Base-by-base conservation (phyloP, 2,797 vertebrate species). In the Hydrocynus forskahlii region DNA sequence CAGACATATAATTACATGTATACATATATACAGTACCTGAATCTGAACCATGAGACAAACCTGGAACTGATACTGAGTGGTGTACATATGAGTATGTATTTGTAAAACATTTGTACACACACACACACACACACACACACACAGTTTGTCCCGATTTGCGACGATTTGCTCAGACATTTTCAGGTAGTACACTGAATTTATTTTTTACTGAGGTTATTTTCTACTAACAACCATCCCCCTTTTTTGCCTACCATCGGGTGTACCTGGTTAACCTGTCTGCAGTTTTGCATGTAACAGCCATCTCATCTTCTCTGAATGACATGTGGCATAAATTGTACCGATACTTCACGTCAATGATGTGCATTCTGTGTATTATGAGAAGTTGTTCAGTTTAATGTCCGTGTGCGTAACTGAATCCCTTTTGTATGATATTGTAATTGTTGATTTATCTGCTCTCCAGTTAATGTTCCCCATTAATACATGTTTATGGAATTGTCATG, bases 381-480 rank as follows among this genome's bases (percentile, higher is more conserved):
- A 83, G 78, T 85, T 87, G 84, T 92, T 92, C 70, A 67, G 86
- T 92, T 92, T 74, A 82, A 84, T 87, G 84, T 92, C 86, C 88
- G 87, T 92, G 90, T 92, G 88, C 83, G 86, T 87, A 86, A 89
- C 72, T 62, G 84, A 78, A 86, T 85, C 52, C 48, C 78, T 66
- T 89, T 89, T 88, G 89, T 86, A 88, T 45, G 60, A 88, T 88
- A 90, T 83, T 79, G 84, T 90, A 87, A 86, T 80, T 48, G 67
- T 89, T 90, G 78, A 88, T 88, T 88, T 88, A 82, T 81, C 87
- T 88, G 86, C 84, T 89, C 84, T 80, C 69, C 85, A 85, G 87
- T 89, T 92, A 88, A 87, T 87, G 83, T 89, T 90, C 83, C 88
- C 83, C 86, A 92, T 87, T 76, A 78, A 85, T 87, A 85, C 90